Evolutionary conservation across 2,888 invertebrate species (phyloP), one percentile per base, ranked within the genome.

Genomic region (Stegana nigrithorax): DNA sequence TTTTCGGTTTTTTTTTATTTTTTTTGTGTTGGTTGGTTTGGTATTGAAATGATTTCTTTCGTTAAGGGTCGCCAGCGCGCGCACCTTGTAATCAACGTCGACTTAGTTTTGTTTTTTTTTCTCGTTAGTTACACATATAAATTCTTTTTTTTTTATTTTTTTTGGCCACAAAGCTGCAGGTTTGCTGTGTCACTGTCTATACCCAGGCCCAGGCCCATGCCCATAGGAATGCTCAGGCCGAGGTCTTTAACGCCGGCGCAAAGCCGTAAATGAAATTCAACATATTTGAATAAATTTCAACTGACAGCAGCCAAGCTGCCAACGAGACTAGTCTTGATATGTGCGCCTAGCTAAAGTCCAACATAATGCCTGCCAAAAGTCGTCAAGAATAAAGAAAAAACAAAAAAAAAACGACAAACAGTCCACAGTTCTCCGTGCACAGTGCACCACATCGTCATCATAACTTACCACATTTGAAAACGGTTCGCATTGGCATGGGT

Each of bases 271-370:
- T 57, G 63, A 56, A 60, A 60, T 60, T 57, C 60, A 26, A 47
- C 26, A 27, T 55, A 56, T 59, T 55, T 55, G 29, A 45, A 63
- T 56, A 59, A 63, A 63, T 59, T 63, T 63, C 27, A 26, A 21
- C 14, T 29, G 29, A 29, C 29, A 53, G 51, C 29, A 27, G 29
- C 29, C 51, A 19, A 27, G 19, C 2, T 1, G 19, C 4, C n/a
- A n/a, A n/a, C n/a, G n/a, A n/a, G n/a, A n/a, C n/a, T n/a, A n/a
- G n/a, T n/a, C n/a, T n/a, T n/a, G n/a, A n/a, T n/a, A n/a, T n/a
- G n/a, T n/a, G n/a, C n/a, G n/a, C n/a, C n/a, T n/a, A n/a, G n/a
- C n/a, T n/a, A n/a, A n/a, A n/a, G n/a, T n/a, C 25, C 5, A 19
- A 25, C 2, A n/a, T 7, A 47, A 5, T 32, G 32, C 5, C n/a